Conservation (phyloP, 2,113 vertebrate species). For the Catharus fuscescens region DNA sequence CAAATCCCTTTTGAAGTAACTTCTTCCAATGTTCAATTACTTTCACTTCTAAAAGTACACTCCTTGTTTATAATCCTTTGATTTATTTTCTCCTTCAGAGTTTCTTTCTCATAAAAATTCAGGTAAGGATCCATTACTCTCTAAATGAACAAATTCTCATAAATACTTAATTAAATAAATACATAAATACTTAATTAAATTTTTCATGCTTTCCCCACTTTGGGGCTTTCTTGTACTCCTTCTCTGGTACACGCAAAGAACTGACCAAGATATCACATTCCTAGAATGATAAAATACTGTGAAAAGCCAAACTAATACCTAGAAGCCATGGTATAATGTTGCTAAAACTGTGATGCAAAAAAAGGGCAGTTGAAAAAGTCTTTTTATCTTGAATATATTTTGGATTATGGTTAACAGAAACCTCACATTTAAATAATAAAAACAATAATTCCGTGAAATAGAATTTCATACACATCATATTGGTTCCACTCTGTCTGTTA, state of each 20-base stretch:
- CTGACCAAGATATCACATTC: not conserved
- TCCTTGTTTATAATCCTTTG: not conserved
- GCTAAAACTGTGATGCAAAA: not conserved
- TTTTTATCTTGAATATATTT: not conserved
- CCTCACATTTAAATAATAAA: not conserved
- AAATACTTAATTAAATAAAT: not conserved
- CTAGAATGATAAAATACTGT: not conserved
- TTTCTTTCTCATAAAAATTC: not conserved
- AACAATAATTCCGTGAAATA: not conserved
- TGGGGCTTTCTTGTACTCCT: not conserved
- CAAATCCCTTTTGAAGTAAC: not conserved
- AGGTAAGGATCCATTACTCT: not conserved
- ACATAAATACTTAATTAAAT: not conserved
- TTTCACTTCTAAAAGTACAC: not conserved
- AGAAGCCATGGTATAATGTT: not conserved
- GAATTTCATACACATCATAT: not conserved
- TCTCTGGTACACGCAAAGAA: not conserved
- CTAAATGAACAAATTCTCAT: not conserved
- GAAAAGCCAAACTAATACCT: not conserved
- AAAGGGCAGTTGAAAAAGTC: not conserved
- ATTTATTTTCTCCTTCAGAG: not conserved
- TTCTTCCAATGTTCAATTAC: not conserved
- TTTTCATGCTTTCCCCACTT: not conserved
- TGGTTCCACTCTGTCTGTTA: not conserved
- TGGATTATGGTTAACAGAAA: not conserved